Base-by-base conservation (phyloP, 2,888 invertebrate species). In the Melipona beecheii region DNA sequence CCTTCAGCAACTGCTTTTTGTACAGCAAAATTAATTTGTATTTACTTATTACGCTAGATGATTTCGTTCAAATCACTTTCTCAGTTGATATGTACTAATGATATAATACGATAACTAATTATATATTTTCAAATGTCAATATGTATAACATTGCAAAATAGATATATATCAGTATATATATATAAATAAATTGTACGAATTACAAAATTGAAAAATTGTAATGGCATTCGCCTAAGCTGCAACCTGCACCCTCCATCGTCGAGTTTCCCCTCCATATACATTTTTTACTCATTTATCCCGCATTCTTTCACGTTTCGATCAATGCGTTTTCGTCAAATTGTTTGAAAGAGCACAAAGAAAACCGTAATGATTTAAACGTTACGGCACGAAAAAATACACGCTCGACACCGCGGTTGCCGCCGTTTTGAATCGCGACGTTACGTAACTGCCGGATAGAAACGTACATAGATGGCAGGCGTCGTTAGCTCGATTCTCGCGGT, bases 391-490 rank as follows among this genome's bases (percentile, higher is more conserved):
- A 60, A n/a, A 75, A 50, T 19, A 2, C 27, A 11, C 62, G 62
- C 17, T 27, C n/a, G n/a, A 62, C 36, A 13, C 11, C 71, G 43
- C 36, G 17, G 24, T 43, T 68, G n/a, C 19, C 31, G 49, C 50
- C 50, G 66, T 49, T 75, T 75, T 69, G 5, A n/a, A 15, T 17
- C 19, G 13, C 64, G 54, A 73, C 78, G 74, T 65, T 62, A 64
- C 64, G 21, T 52, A 60, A 9, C n/a, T 60, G 21, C 27, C 36
- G 27, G 58, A 66, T 52, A 58, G 65, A 74, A 66, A 27, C 13
- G 19, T 24, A 27, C 13, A 9, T 24, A 74, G 66, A 74, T 52
- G 24, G n/a, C 31, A 49, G 9, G 27, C 31, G 21, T 56, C 49
- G 50, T 52, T 65, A 73, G n/a, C 27, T 62, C 70, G 52, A n/a